Evolutionary conservation across 2,113 vertebrate species (phyloP).

Genomic region (Cryptotis parvus): DNA sequence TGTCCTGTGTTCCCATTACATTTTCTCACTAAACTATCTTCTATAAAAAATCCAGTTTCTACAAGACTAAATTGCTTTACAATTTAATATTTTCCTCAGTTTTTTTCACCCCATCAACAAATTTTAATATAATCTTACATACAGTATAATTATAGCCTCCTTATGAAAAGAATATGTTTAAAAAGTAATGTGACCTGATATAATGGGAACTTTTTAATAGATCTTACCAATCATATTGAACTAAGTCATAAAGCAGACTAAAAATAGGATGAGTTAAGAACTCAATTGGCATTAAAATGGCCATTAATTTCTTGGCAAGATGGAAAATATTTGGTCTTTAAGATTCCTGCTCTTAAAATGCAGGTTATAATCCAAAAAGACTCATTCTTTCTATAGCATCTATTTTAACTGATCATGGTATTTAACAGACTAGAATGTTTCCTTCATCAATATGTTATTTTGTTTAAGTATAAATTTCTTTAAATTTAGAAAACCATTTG

Average conservation of each 20-base stretch:
- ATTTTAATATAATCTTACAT: conserved; percentile 3
- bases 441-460: not conserved
- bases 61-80: not conserved
- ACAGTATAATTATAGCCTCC: not conserved
- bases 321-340: not conserved
- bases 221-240: conserved; percentile 42
- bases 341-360: conserved; percentile 4
- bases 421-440: not conserved
- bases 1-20: not conserved
- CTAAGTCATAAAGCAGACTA: not conserved
- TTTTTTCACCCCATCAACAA: conserved; percentile 32
- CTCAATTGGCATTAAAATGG: not conserved
- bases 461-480: not conserved
- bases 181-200: conserved; percentile 22
- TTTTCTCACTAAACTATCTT: not conserved
- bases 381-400: not conserved
- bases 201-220: not conserved
- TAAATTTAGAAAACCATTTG: not conserved
- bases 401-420: not conserved
- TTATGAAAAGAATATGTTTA: conserved; percentile 13
- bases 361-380: not conserved
- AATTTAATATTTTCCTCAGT: not conserved
- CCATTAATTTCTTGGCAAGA: not conserved
- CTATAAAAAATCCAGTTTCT: not conserved
- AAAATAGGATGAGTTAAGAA: not conserved